Base-by-base conservation (phyloP, 1,140 invertebrate species). In the Piezodorus guildinii region DNA sequence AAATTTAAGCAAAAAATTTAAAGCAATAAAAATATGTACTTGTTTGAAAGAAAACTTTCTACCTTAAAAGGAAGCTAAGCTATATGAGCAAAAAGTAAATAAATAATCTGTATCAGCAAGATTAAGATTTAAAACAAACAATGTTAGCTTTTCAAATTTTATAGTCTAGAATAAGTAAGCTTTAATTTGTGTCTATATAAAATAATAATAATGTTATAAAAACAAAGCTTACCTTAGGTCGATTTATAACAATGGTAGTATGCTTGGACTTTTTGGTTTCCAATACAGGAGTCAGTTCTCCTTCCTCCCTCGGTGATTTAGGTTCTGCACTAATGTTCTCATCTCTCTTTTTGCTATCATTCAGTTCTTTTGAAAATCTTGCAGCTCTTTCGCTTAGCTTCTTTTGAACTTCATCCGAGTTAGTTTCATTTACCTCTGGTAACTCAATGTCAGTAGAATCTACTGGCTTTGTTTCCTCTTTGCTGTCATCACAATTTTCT, bases 361-460 rank as follows among this genome's bases (percentile, higher is more conserved):
- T 60, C n/a, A 30, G 60, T n/a, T 54, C 62, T 62, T 54, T 64
- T 17, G 25, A 25, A 15, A 21, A 60, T 39, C 64, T 62, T 21
- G 60, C 59, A 46, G 49, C 59, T 25, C 45, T 3, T 25, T 62
- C 60, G n/a, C 62, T 56, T 19, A 45, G 27, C 21, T 52, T 62
- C 25, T 49, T 52, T 39, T 21, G 60, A 39, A 49, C 27, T 45
- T 65, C 34, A 15, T 52, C 34, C 19, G 34, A 23, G 17, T 49
- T 44, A 17, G 21, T 45, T 52, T 65, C 59, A 39, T 21, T 56
- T n/a, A n/a, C 16, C 19, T 43, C 52, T n/a, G 60, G 1, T 16
- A 15, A 19, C 15, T 56, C 17, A 3, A 25, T n/a, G 3, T 56
- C 23, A 25, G 19, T 10, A 21, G 23, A 4, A 23, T 2, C 14